phyloP scores from a whole-genome alignment of 92 coral and sea anemone genomes.

The Umimayanthus kanabou region DNA sequence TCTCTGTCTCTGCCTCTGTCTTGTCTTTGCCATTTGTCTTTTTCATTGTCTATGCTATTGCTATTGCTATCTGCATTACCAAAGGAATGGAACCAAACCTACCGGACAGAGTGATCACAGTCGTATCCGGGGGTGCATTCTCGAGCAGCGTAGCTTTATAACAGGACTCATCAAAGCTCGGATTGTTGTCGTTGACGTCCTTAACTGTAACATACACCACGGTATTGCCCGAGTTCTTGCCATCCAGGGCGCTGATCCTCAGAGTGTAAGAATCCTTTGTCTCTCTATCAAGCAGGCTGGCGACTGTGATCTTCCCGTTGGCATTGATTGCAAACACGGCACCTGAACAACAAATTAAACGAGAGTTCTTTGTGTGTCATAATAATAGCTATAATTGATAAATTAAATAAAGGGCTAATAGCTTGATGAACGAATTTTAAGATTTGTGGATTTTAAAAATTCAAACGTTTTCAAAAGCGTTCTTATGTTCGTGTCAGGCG shows the following conservation, averaged over 20 bases:
- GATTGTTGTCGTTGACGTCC: slow-evolving; percentile 87
- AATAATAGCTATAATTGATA: too few species aligned
- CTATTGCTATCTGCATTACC: too few species aligned
- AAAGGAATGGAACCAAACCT: neutral
- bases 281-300: slow-evolving; percentile 78
- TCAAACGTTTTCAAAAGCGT: too few species aligned
- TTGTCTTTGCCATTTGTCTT: neutral
- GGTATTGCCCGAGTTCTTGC: slow-evolving; percentile 82
- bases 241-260: slow-evolving; percentile 77
- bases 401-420: too few species aligned
- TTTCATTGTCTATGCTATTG: too few species aligned
- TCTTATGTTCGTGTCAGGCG: too few species aligned
- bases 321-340: slow-evolving; percentile 78
- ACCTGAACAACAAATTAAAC: slow-evolving; percentile 66
- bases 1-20: too few species aligned
- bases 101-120: slow-evolving; percentile 63
- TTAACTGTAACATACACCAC: slow-evolving; percentile 62
- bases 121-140: slow-evolving; percentile 60
- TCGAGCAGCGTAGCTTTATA: slow-evolving; percentile 69
- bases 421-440: too few species aligned
- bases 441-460: too few species aligned
- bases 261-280: slow-evolving; percentile 68
- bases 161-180: slow-evolving; percentile 60
- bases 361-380: slow-evolving; percentile 51
- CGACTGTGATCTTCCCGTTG: slow-evolving; percentile 79